Evolutionary conservation across 2,113 vertebrate species (phyloP).

Genomic region (Paramormyrops kingsleyae): DNA sequence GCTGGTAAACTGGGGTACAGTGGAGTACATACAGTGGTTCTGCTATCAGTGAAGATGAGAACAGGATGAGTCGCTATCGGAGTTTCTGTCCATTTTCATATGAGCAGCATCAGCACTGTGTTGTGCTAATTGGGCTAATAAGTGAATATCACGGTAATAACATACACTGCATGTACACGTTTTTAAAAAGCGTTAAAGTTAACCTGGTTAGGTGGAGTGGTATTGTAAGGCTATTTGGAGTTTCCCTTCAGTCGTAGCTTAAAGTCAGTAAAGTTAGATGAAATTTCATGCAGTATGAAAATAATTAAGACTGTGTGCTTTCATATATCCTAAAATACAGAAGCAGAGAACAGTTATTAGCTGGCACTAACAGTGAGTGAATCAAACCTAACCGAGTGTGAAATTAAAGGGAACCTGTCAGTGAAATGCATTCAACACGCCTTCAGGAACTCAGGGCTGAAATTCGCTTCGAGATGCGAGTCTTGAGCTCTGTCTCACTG

Average conservation of each 20-base stretch:
- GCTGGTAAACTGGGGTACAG: not conserved
- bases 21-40: not conserved
- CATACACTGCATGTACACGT: not conserved
- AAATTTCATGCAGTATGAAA: conserved; percentile 2
- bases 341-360: not conserved
- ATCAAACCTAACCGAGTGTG: not conserved
- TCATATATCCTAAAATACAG: not conserved
- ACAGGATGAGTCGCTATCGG: not conserved
- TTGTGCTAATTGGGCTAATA: not conserved
- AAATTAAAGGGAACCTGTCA: not conserved
- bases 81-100: not conserved
- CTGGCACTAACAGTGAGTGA: not conserved
- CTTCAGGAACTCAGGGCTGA: not conserved
- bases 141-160: not conserved
- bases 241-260: not conserved
- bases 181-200: not conserved
- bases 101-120: not conserved
- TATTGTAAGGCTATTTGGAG: not conserved
- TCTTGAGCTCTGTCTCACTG: not conserved
- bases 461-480: not conserved
- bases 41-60: not conserved
- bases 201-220: not conserved
- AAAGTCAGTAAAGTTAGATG: conserved; percentile 1
- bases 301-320: not conserved
- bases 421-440: not conserved